phyloP scores from a whole-genome alignment of 35 echinoderm and acorn worm genomes.

The Ophioderma brevispina region DNA sequence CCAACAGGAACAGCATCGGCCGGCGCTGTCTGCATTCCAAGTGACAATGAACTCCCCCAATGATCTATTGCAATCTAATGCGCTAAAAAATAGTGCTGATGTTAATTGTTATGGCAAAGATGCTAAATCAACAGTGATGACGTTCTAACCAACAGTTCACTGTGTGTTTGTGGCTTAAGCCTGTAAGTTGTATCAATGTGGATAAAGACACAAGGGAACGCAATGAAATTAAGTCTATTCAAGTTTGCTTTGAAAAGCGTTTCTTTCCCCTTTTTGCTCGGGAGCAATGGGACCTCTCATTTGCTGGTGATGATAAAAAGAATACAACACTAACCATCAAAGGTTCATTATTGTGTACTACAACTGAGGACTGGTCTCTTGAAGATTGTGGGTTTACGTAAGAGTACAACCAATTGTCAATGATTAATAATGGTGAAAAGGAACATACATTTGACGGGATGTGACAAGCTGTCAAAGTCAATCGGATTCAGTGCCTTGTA shows the following conservation, averaged over 20 bases:
- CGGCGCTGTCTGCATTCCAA: not conserved
- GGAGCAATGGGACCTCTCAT: not conserved
- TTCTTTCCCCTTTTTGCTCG: not conserved
- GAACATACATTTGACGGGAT: not conserved
- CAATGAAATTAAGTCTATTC: slow-evolving; percentile 9
- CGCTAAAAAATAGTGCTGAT: not conserved
- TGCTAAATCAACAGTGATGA: not conserved
- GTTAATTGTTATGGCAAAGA: slow-evolving; percentile 10
- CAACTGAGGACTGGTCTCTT: not conserved
- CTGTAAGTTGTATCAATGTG: not conserved
- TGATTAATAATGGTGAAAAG: slow-evolving; percentile 11
- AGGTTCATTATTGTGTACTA: slow-evolving; percentile 10
- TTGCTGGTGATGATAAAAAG: not conserved
- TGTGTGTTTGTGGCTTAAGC: not conserved
- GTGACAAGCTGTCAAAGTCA: not conserved
- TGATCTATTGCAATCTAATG: not conserved
- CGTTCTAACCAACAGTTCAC: not conserved
- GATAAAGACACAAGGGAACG: not conserved
- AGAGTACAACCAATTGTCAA: not conserved
- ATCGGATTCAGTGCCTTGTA: not conserved
- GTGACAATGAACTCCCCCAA: slow-evolving; percentile 4
- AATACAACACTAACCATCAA: not conserved
- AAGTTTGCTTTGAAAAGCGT: not conserved
- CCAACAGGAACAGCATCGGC: not conserved
- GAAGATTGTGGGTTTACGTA: not conserved